Conservation (phyloP, 2,888 invertebrate species). For the Ochropleura leucogaster region DNA sequence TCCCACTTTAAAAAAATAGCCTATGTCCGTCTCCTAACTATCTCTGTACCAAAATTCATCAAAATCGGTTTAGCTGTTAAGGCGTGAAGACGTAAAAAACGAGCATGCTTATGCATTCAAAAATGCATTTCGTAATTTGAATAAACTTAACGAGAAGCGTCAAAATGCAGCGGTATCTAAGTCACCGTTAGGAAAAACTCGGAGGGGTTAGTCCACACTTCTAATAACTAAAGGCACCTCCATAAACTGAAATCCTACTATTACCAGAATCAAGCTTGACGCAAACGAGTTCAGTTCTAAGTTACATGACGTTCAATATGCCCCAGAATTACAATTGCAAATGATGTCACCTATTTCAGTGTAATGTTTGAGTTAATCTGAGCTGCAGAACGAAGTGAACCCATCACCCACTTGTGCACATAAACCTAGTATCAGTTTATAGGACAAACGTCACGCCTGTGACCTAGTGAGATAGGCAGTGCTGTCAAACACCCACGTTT, state of each 20-base stretch:
- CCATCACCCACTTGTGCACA: constrained; percentile 46
- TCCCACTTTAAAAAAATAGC: too few species aligned
- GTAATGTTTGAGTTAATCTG: constrained; percentile 36
- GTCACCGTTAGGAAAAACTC: background rate
- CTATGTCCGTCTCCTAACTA: too few species aligned
- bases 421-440: constrained; percentile 38
- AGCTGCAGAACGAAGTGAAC: constrained; percentile 46
- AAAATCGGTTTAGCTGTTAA: too few species aligned
- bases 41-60: too few species aligned
- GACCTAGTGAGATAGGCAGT: constrained; percentile 16
- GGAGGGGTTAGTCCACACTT: background rate
- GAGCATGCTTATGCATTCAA: too few species aligned
- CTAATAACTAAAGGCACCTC: background rate
- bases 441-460: constrained; percentile 23
- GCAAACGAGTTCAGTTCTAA: constrained; percentile 35
- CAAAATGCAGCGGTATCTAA: too few species aligned
- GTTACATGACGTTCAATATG: constrained; percentile 53
- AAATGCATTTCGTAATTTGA: too few species aligned
- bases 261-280: constrained; percentile 32
- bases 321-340: constrained; percentile 61
- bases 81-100: too few species aligned
- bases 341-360: constrained; percentile 53
- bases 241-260: constrained; percentile 18
- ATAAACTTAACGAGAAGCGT: too few species aligned
- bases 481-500: constrained; percentile 17